These are phyloP conservation scores for Halichoeres trimaculatus DNA, from an alignment of 2,113 vertebrate genomes.

Conservation along the genomic window DNA sequence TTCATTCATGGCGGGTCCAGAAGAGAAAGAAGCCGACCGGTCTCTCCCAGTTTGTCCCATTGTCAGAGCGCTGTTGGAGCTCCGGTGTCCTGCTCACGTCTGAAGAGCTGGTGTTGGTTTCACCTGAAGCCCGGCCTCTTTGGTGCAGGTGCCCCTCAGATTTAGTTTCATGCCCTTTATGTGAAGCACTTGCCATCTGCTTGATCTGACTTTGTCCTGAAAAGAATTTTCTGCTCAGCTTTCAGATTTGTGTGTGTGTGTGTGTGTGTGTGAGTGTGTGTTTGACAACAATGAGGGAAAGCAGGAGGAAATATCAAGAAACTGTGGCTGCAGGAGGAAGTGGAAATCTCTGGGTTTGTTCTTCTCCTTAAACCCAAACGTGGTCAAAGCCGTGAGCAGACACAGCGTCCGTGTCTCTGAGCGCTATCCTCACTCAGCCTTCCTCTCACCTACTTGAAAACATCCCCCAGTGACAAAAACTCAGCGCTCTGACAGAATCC, in stretches of 20 bases:
- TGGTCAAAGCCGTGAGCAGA: slow-evolving; percentile 31
- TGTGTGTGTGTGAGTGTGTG: slow-evolving; percentile 2
- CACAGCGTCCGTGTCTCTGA: slow-evolving; percentile 12
- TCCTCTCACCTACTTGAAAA: slow-evolving; percentile 36
- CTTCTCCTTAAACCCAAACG: slow-evolving; percentile 32
- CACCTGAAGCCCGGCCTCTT: slow-evolving; percentile 52
- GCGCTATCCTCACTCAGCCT: slow-evolving; percentile 11
- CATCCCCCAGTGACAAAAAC: slow-evolving; percentile 31
- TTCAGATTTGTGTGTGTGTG: slow-evolving; percentile 43
- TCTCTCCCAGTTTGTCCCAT: slow-evolving; percentile 52
- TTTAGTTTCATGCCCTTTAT: slow-evolving; percentile 75
- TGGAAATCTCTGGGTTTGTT: slow-evolving; percentile 3
- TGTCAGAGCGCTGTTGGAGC: slow-evolving; percentile 54
- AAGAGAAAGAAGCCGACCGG: slow-evolving; percentile 31
- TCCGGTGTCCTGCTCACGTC: slow-evolving; percentile 69
- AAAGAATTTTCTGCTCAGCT: slow-evolving; percentile 48
- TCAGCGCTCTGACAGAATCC: slow-evolving; percentile 34
- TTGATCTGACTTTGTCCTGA: slow-evolving; percentile 55
- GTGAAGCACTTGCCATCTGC: slow-evolving; percentile 74
- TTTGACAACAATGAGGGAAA: slow-evolving; percentile 3
- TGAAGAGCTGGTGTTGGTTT: slow-evolving; percentile 63
- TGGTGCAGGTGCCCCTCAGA: slow-evolving; percentile 70
- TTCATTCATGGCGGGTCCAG: slow-evolving; percentile 53
- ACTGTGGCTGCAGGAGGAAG: slow-evolving; percentile 13
- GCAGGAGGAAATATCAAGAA: background rate